Evolutionary conservation across 2,113 vertebrate species (phyloP), one percentile per base, ranked within the genome.

Genomic region (Delphinus delphis): DNA sequence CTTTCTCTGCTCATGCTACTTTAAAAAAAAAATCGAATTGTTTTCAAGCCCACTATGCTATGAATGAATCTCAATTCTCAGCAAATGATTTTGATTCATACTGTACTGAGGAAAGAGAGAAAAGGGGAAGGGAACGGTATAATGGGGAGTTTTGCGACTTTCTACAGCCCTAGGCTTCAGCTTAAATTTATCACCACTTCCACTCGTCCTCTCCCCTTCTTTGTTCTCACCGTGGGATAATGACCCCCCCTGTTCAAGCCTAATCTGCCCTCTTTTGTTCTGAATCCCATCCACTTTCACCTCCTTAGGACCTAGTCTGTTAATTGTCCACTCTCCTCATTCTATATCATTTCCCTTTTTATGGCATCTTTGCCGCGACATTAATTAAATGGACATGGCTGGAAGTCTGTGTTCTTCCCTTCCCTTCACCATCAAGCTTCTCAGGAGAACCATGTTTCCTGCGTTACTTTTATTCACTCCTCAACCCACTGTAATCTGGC

Each of bases 191-290:
- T 26, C 68, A 62, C 10, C 38, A 33, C 60, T 55, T 21, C 28
- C 8, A 1, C 15, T 10, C 28, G 28, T 71, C 18, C 17, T 67
- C 47, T 28, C 18, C 17, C 11, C 26, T 20, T 82, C 33, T 80
- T 28, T 71, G 47, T 20, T 47, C 41, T 80, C 8, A 21, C n/a
- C 58, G 20, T 14, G 28, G 71, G 6, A 50, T 26, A 68, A 62
- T 6, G 25, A 71, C 9, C 3, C 11, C 13, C 1, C 7, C 2
- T 4, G 4, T 36, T 88, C 23, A 38, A 31, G 17, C 15, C 6
- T 53, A 58, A 41, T 67, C 15, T 21, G 60, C 67, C 4, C 3
- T 86, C 12, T 73, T 63, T n/a, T 84, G 17, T 38, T 73, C 25
- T 41, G 76, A 53, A 77, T 60, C 17, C 15, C 31, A 47, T 20